These are phyloP conservation scores for Netelia melanura DNA, from an alignment of 2,888 invertebrate genomes.

Conservation along the genomic window DNA sequence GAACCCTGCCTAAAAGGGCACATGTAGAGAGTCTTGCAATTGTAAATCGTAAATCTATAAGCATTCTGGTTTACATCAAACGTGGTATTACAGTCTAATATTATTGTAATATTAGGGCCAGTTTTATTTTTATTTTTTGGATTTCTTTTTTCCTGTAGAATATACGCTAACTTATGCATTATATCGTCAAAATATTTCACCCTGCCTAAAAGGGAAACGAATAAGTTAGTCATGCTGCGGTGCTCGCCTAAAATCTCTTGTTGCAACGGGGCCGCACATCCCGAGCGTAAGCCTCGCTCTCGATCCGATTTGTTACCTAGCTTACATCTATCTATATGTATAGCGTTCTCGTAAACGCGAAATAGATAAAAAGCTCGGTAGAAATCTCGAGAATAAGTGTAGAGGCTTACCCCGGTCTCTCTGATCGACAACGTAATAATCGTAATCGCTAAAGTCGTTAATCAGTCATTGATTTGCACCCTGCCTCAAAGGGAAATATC, in stretches of 20 bases:
- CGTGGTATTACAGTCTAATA: slow-evolving; percentile 15
- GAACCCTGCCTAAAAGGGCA: slow-evolving; percentile 81
- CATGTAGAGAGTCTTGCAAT: slow-evolving; percentile 81
- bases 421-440: slow-evolving; percentile 73
- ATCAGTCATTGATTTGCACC: slow-evolving; percentile 78
- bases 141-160: neutral
- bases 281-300: slow-evolving; percentile 56
- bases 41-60: slow-evolving; percentile 65
- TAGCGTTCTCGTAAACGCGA: neutral
- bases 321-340: neutral
- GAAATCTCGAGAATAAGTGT: neutral
- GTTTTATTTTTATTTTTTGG: slow-evolving; percentile 68
- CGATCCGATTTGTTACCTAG: neutral
- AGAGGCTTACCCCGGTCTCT: slow-evolving; percentile 52
- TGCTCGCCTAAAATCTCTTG: slow-evolving; percentile 77
- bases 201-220: slow-evolving; percentile 80
- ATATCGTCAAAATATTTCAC: slow-evolving; percentile 73
- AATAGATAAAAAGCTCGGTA: neutral
- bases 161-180: slow-evolving; percentile 64
- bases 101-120: slow-evolving; percentile 42
- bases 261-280: slow-evolving; percentile 74
- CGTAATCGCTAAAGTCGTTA: slow-evolving; percentile 76
- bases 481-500: slow-evolving; percentile 80
- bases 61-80: neutral
- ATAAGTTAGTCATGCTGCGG: slow-evolving; percentile 80